Evolutionary conservation across 2,888 invertebrate species (phyloP).

Genomic region (Leptinotarsa tumamoca): DNA sequence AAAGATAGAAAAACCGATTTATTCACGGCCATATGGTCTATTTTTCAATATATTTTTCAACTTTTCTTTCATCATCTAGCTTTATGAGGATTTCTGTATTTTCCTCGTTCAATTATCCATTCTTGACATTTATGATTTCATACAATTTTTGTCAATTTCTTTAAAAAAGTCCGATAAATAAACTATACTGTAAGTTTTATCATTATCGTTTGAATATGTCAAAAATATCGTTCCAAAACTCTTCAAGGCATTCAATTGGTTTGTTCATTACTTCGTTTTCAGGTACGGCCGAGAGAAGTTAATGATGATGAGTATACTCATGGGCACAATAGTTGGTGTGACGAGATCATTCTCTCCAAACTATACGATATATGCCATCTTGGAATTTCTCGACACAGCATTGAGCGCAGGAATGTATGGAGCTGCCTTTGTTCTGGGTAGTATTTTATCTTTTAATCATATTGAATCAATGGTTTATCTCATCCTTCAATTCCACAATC

Average conservation of each 20-base stretch:
- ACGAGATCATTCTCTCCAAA: slow-evolving; percentile 75
- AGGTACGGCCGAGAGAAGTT: slow-evolving; percentile 73
- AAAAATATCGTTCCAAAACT: too few relatives aligned
- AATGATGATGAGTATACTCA: slow-evolving; percentile 69
- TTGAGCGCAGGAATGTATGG: slow-evolving; percentile 77
- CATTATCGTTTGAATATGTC: too few relatives aligned
- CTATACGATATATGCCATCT: slow-evolving; percentile 75
- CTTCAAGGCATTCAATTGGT: neutral
- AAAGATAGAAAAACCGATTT: neutral
- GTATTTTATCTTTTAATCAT: too few relatives aligned
- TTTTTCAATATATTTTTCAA: too few relatives aligned
- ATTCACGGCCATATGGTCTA: neutral
- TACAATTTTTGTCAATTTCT: too few relatives aligned
- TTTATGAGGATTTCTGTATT: too few relatives aligned
- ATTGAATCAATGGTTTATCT: too few relatives aligned
- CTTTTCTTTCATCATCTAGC: neutral
- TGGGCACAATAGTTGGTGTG: slow-evolving; percentile 76
- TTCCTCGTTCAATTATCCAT: too few relatives aligned
- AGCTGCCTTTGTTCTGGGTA: slow-evolving; percentile 64
- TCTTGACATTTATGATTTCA: too few relatives aligned
- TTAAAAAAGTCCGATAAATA: too few relatives aligned
- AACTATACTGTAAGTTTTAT: too few relatives aligned
- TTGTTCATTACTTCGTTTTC: slow-evolving; percentile 35
- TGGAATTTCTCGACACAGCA: slow-evolving; percentile 78
- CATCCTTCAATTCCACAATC: too few relatives aligned